phyloP scores from a whole-genome alignment of 2,113 vertebrate species.

The Bufo gargarizans region DNA sequence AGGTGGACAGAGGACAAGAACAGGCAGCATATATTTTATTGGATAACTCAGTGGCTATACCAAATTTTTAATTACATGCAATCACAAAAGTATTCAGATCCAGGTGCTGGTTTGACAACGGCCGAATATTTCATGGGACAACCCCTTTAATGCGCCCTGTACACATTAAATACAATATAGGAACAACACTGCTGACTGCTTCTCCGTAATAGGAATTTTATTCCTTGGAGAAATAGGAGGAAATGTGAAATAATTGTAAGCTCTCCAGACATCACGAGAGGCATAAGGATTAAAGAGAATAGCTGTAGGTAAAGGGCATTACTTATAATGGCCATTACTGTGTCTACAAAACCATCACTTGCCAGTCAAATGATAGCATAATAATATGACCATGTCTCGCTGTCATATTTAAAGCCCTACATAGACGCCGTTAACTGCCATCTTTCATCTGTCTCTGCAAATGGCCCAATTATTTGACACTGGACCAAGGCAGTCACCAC shows the following conservation, averaged over 20 bases:
- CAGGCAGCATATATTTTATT: no score
- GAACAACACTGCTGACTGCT: background rate
- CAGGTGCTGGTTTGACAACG: no score
- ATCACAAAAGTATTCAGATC: no score
- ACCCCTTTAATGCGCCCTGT: background rate
- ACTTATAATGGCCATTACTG: background rate
- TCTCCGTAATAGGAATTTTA: background rate
- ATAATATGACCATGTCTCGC: slow-evolving; percentile 37
- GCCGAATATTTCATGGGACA: no score
- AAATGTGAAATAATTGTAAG: slow-evolving; percentile 4
- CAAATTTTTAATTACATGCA: no score
- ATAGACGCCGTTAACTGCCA: slow-evolving; percentile 23
- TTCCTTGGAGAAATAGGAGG: background rate
- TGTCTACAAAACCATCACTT: slow-evolving; percentile 11
- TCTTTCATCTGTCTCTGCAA: slow-evolving; percentile 47
- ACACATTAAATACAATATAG: background rate
- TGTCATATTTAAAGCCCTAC: slow-evolving; percentile 44
- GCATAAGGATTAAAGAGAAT: slow-evolving; percentile 24
- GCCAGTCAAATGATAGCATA: slow-evolving; percentile 40
- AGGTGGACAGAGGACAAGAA: no score
- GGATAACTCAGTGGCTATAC: no score
- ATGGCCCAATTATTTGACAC: slow-evolving; percentile 50
- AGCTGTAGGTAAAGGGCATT: background rate
- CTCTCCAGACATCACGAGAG: background rate
- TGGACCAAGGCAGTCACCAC: slow-evolving; percentile 42